phyloP scores from a whole-genome alignment of 2,113 vertebrate genomes.

The Ciconia maguari region DNA sequence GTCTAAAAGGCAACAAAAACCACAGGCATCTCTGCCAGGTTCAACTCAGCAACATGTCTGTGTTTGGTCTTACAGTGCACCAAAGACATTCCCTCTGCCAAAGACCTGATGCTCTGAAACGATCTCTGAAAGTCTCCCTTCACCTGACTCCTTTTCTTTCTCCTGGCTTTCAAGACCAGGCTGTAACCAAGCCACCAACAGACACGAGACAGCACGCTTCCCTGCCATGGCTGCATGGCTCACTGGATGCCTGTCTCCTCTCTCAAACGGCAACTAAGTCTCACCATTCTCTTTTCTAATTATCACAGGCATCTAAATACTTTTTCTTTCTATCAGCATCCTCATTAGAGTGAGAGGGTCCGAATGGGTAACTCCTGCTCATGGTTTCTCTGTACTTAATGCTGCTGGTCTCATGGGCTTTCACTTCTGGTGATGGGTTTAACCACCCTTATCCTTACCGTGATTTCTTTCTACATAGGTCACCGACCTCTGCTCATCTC shows the following conservation, averaged over 20 bases:
- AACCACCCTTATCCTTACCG: neutral
- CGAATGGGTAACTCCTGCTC: neutral
- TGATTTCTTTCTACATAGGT: neutral
- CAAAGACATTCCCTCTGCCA: neutral
- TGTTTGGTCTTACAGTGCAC: neutral
- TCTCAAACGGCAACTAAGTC: neutral
- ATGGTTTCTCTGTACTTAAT: neutral
- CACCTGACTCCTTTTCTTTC: neutral
- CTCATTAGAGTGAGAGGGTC: neutral
- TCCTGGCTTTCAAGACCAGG: neutral
- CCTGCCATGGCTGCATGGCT: neutral
- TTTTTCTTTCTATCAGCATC: neutral
- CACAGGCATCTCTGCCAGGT: neutral
- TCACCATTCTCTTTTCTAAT: neutral
- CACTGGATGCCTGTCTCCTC: fast-evolving
- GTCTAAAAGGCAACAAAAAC: neutral
- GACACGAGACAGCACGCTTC: fast-evolving
- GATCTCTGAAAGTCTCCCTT: neutral
- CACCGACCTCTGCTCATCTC: neutral
- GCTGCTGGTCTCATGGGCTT: neutral
- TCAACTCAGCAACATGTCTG: neutral
- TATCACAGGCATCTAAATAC: neutral
- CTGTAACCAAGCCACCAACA: neutral
- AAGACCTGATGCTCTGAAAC: neutral
- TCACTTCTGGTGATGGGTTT: neutral